Evolutionary conservation across 2,888 invertebrate species (phyloP).

Genomic region (Melitaea athalia): DNA sequence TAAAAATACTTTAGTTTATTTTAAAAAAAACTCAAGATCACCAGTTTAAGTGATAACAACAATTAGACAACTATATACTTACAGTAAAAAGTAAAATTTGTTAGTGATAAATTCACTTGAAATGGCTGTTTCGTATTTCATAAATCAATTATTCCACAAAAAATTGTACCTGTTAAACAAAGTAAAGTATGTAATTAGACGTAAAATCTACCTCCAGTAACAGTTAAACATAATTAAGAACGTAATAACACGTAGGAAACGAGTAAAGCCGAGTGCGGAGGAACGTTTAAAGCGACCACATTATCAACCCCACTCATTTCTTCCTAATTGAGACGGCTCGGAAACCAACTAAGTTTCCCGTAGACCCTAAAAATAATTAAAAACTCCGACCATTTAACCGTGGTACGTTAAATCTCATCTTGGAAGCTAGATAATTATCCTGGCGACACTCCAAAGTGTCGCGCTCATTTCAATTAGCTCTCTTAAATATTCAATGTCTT

Average conservation of each 20-base stretch:
- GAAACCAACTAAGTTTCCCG: constrained; percentile 43
- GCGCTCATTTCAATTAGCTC: constrained; percentile 82
- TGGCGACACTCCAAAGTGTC: constrained; percentile 82
- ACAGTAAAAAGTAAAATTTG: too few relatives aligned
- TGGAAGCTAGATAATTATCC: constrained; percentile 80
- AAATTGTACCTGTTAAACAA: too few relatives aligned
- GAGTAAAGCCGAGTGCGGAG: constrained; percentile 14
- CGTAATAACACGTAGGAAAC: neutral
- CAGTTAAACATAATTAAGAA: neutral
- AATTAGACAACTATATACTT: too few relatives aligned
- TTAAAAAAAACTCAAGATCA: too few relatives aligned
- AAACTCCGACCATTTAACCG: constrained; percentile 68
- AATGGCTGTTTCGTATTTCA: too few relatives aligned
- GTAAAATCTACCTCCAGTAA: neutral
- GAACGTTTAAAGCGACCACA: constrained; percentile 34
- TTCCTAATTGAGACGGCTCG: constrained; percentile 39
- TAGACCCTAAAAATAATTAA: constrained; percentile 57
- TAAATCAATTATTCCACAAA: too few relatives aligned
- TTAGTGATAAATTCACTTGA: too few relatives aligned
- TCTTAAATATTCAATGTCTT: constrained; percentile 83
- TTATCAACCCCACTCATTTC: constrained; percentile 36
- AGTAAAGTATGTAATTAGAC: neutral
- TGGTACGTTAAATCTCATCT: constrained; percentile 79
- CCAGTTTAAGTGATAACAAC: too few relatives aligned
- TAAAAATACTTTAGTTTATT: too few relatives aligned